Conservation (phyloP, 2,888 invertebrate genomes). For the Synanthedon vespiformis region DNA sequence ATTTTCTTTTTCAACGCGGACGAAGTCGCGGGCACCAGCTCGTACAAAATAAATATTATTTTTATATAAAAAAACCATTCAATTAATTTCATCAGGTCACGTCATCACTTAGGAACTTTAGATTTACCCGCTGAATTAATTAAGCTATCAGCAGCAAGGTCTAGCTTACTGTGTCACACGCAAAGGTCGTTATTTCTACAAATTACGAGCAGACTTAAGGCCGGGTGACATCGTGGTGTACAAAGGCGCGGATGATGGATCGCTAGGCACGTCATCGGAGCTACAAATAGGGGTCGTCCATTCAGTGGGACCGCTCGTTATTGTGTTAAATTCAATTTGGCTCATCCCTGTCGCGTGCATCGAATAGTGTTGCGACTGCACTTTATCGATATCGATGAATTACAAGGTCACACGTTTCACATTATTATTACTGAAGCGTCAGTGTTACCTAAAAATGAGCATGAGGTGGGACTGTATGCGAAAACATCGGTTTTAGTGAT, state of each 20-base stretch:
- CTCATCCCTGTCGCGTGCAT: constrained; percentile 44
- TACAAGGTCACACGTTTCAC: neutral
- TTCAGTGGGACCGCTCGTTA: constrained; percentile 43
- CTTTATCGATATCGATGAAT: constrained; percentile 10
- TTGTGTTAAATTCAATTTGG: constrained; percentile 70
- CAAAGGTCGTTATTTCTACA: neutral
- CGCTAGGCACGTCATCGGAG: constrained; percentile 41
- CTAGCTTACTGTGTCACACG: neutral
- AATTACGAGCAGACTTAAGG: constrained; percentile 10
- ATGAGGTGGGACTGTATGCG: too few species aligned
- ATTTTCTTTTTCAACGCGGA: too few species aligned
- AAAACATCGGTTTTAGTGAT: too few species aligned
- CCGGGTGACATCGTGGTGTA: constrained; percentile 9
- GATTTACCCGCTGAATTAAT: neutral
- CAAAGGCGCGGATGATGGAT: constrained; percentile 51
- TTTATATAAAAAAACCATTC: constrained; percentile 2
- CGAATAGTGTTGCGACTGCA: constrained; percentile 14
- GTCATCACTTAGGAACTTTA: too few species aligned
- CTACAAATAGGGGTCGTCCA: constrained; percentile 60
- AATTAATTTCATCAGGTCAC: constrained; percentile 1
- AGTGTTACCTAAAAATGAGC: neutral
- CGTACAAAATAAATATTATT: too few species aligned
- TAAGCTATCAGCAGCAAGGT: neutral
- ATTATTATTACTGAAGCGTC: neutral
- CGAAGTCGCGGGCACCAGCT: too few species aligned